A percentile compares a stretch with the other conserved stretches of the same genome.
Conservation (phyloP, 2,113 vertebrate species). For the Rhea americana region DNA sequence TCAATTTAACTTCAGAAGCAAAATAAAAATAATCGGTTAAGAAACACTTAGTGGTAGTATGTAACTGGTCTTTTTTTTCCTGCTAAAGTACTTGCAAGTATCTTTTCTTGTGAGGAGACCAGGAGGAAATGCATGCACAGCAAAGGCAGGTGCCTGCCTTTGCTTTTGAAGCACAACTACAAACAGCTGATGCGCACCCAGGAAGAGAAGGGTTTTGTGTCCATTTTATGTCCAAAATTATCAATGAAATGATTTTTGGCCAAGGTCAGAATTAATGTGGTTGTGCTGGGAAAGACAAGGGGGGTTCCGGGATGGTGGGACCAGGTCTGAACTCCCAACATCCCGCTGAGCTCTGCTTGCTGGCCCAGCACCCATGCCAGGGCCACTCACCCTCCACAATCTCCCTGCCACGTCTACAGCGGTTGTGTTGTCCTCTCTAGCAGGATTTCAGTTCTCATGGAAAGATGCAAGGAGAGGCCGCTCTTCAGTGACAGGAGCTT, state of each 20-base stretch:
- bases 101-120: background rate
- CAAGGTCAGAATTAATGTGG: background rate
- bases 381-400: too few relatives aligned
- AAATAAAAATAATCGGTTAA: background rate
- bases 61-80: background rate
- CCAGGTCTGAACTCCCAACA: too few relatives aligned
- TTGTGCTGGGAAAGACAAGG: background rate
- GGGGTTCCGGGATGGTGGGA: background rate
- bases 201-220: background rate
- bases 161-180: background rate
- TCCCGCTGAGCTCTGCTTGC: background rate
- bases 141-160: too few relatives aligned
- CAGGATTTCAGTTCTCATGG: background rate
- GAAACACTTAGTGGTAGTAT: background rate
- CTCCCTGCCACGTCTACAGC: background rate
- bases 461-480: background rate
- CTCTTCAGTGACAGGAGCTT: background rate
- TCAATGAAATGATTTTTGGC: background rate
- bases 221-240: background rate
- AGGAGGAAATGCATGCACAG: background rate
- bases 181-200: background rate
- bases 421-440: background rate
- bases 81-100: background rate
- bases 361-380: too few relatives aligned
- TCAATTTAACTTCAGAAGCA: background rate